Base-by-base conservation (phyloP, 2,113 vertebrate species). In the Gadus chalcogrammus region DNA sequence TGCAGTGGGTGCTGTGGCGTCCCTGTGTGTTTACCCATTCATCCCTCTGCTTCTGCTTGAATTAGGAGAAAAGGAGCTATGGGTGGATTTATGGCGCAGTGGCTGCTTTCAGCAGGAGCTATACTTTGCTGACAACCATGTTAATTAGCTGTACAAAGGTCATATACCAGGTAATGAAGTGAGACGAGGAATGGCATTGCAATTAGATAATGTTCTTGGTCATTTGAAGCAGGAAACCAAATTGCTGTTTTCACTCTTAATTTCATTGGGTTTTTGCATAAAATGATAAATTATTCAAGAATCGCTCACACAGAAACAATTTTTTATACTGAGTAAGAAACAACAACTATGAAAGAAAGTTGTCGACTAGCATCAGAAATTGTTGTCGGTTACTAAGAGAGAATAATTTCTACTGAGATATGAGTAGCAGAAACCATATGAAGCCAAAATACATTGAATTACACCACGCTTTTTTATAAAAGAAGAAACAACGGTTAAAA, bases 71-170 rank as follows among this genome's bases (percentile, higher is more conserved):
- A 74, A 64, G n/a, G 7, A 42, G 58, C 48, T n/a, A 5, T 17
- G 15, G 62, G 6, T 64, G 63, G 16, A 59, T 53, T 27, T 35
- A 58, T 17, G 16, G 62, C 24, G 24, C 52, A 60, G 63, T 66
- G 64, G 13, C 64, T 56, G 64, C 53, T 35, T 68, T 61, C 68
- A 83, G 53, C 20, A 73, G 77, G 74, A 17, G 71, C 64, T 61
- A 68, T 65, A 78, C 70, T 28, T 77, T 79, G 73, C 53, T 82
- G 74, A 79, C 84, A 87, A 71, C 52, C 58, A 64, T 85, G 79
- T 87, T 92, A 86, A 89, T 91, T 84, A 80, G 75, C 75, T 82
- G 77, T 56, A 63, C 76, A 85, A 89, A 90, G 85, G 87, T 88
- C 85, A 88, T 64, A 71, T 77, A 64, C 71, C 61, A 76, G 69